Evolutionary conservation across 2,888 invertebrate genomes (phyloP), one percentile per base, ranked within the genome.

Genomic region (Heliothis peltigera): DNA sequence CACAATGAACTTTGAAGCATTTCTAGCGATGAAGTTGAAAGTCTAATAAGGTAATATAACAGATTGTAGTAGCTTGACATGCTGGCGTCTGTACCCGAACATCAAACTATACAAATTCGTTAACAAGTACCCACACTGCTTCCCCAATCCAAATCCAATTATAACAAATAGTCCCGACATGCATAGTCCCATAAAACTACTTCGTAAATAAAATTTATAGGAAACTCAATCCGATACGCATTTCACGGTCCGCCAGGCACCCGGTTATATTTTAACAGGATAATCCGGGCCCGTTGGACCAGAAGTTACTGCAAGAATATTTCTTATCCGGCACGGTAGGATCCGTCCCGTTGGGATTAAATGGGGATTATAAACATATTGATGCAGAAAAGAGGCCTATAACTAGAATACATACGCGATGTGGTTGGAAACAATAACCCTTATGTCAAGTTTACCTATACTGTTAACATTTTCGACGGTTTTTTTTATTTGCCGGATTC

Each of bases 211-310:
- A 71, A 75, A 77, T 67, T 64, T 53, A 56, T 60, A 61, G 77
- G 22, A 61, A 76, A 76, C 65, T 68, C 60, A 52, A 79, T 81
- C 62, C 65, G 62, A 54, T 76, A 64, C 68, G 67, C 42, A 79
- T 80, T 81, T 71, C 74, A 79, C 67, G 79, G 70, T 59, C 63
- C 65, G 59, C 28, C 39, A 51, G 51, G 57, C 54, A 65, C 51
- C 67, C 75, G 72, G 79, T 75, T 80, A 80, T 72, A 80, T 78
- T 75, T 80, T 80, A 78, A 72, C 75, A 57, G 61, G 75, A 80
- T 78, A 72, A 78, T 79, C 81, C 69, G 67, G 61, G 44, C 17
- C 56, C 75, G 49, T 21, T 62, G 54, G 61, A 60, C 64, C 53
- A 63, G 49, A 80, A 72, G 63, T 57, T 69, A 70, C 65, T 69